Evolutionary conservation across 2,113 vertebrate genomes (phyloP).

Genomic region (Neotragus moschatus): DNA sequence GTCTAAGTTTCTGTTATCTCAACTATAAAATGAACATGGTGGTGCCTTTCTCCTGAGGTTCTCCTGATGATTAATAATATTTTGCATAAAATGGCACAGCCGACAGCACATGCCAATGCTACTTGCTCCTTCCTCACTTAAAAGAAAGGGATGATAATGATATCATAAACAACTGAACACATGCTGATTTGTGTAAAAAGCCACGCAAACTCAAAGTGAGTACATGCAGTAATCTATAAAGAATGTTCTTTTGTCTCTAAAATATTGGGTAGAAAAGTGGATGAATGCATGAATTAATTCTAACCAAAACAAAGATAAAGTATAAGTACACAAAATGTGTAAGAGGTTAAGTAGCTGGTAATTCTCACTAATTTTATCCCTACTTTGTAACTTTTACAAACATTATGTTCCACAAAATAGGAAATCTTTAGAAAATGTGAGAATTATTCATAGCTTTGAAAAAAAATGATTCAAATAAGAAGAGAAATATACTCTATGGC

Average conservation of each 20-base stretch:
- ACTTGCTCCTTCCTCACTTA: neutral
- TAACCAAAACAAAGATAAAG: neutral
- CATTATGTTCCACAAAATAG: neutral
- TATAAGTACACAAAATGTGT: neutral
- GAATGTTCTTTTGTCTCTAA: neutral
- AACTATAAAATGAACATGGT: neutral
- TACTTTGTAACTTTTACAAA: neutral
- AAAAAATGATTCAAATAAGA: neutral
- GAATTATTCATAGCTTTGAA: neutral
- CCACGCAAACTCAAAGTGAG: neutral
- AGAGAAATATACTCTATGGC: neutral
- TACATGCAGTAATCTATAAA: neutral
- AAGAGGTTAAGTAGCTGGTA: neutral
- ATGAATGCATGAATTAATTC: neutral
- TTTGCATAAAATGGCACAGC: neutral
- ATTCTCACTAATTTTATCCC: neutral
- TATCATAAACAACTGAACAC: neutral
- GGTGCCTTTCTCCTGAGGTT: neutral
- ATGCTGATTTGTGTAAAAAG: neutral
- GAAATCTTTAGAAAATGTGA: neutral
- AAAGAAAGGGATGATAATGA: neutral
- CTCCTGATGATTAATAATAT: neutral
- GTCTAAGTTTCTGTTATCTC: neutral
- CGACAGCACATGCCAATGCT: neutral
- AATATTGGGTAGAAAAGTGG: neutral